Base-by-base conservation (phyloP, 1,140 invertebrate genomes). In the Acromyrmex echinatior region DNA sequence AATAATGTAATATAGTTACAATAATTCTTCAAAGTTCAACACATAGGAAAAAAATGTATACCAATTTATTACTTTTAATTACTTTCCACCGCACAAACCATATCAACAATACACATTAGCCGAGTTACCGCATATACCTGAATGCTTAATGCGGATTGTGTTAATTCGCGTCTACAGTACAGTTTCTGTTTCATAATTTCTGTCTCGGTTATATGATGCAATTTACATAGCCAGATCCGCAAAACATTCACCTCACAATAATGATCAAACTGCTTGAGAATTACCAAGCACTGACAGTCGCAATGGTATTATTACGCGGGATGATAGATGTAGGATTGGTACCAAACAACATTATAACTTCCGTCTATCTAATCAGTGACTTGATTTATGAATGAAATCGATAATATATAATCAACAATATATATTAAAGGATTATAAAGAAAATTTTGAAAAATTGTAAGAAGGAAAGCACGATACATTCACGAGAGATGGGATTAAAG, bases 1-100 rank as follows among this genome's bases (percentile, higher is more conserved):
- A 91, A 89, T 92, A 92, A 93, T 91, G 89, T 58, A 87, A 86
- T 92, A 82, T 81, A 87, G 58, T 80, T 58, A 86, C 66, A 82
- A 90, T 77, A 87, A 88, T 84, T 90, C 70, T 88, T 87, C 65
- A 79, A 82, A 81, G 85, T 77, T 91, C 78, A 89, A 91, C 87
- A 65, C 82, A 91, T 86, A 85, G 66, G 86, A 89, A 90, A 89
- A 89, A 89, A 89, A 87, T 81, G 82, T 89, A 90, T 91, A 92
- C 81, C 62, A 91, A 91, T 91, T 92, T 80, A 90, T 84, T 86
- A 81, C 77, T 90, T 92, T 92, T 51, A 66, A 92, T 92, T 91
- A 89, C 82, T 91, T 86, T 91, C 86, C 91, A 86, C 90, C 86
- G 91, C 91, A 88, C 81, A 91, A 92, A 92, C 76, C 86, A 88